These are phyloP conservation scores for Saccopteryx leptura DNA, from an alignment of 2,113 vertebrate genomes.

Conservation along the genomic window DNA sequence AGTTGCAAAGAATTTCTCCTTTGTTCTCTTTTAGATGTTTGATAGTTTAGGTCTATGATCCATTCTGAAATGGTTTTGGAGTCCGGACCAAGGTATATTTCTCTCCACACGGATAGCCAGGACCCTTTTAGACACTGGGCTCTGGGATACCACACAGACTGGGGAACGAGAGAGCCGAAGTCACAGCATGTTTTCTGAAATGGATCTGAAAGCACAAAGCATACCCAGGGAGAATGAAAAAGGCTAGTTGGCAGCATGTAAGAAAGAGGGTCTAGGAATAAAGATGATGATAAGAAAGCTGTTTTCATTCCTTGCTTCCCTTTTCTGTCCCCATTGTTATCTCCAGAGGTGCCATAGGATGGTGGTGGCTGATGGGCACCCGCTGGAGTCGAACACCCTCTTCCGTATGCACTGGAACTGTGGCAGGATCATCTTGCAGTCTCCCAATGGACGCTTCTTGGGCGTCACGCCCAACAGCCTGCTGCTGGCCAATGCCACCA, in stretches of 20 bases:
- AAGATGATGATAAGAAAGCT: neutral
- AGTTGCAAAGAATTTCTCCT: constrained; percentile 35
- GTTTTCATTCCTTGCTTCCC: neutral
- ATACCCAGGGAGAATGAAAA: neutral
- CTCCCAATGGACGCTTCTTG: constrained; percentile 74
- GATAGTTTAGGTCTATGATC: neutral
- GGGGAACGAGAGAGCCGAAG: neutral
- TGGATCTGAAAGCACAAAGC: neutral
- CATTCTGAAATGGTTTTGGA: constrained; percentile 43
- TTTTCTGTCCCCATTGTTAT: neutral
- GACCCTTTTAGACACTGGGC: neutral
- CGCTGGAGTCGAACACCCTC: constrained; percentile 73
- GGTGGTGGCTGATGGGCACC: constrained; percentile 77
- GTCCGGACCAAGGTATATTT: neutral
- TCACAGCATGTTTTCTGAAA: neutral
- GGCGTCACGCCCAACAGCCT: constrained; percentile 61
- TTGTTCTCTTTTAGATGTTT: neutral
- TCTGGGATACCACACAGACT: neutral
- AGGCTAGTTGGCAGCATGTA: neutral
- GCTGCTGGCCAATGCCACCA: constrained; percentile 60
- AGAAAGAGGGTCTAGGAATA: neutral
- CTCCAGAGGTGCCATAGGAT: constrained; percentile 73
- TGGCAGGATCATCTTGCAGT: constrained; percentile 80
- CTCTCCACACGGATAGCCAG: neutral
- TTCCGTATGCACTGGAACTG: constrained; percentile 81